phyloP scores from a whole-genome alignment of 2,113 vertebrate genomes.

The Siniperca knerii region DNA sequence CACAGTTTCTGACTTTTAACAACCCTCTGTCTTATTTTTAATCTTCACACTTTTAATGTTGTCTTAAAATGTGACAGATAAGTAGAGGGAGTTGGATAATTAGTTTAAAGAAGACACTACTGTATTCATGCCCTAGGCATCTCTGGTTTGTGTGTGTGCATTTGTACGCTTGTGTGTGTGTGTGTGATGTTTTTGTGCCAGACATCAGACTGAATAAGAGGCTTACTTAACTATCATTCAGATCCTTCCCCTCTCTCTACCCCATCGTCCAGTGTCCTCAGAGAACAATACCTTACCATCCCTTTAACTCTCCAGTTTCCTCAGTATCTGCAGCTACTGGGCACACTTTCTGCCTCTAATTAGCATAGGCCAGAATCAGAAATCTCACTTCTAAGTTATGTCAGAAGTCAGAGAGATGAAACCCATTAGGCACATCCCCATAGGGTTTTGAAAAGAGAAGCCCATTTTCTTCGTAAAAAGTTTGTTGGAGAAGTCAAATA shows the following conservation, averaged over 20 bases:
- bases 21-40: slow-evolving; percentile 57
- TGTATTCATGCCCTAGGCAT: slow-evolving; percentile 18
- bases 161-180: neutral
- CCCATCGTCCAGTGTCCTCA: slow-evolving; percentile 10
- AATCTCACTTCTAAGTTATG: slow-evolving; percentile 39
- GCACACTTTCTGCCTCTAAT: slow-evolving; percentile 43
- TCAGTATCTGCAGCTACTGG: slow-evolving; percentile 36
- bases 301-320: neutral
- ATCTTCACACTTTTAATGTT: slow-evolving; percentile 55
- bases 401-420: slow-evolving; percentile 59
- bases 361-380: slow-evolving; percentile 52
- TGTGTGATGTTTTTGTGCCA: slow-evolving; percentile 7
- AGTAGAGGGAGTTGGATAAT: slow-evolving; percentile 53
- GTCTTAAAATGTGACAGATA: slow-evolving; percentile 50
- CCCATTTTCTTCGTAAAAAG: slow-evolving; percentile 38
- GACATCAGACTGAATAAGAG: slow-evolving; percentile 32
- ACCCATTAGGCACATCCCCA: slow-evolving; percentile 9
- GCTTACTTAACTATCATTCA: slow-evolving; percentile 26
- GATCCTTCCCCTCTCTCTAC: neutral
- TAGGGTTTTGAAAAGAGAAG: neutral
- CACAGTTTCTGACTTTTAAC: slow-evolving; percentile 49
- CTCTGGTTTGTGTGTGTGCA: slow-evolving; percentile 2
- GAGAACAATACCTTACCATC: slow-evolving; percentile 10
- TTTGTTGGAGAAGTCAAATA: slow-evolving; percentile 27
- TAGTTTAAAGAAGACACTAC: slow-evolving; percentile 34